Base-by-base conservation (phyloP, 1,140 invertebrate species). In the Aleiodes sp. region DNA sequence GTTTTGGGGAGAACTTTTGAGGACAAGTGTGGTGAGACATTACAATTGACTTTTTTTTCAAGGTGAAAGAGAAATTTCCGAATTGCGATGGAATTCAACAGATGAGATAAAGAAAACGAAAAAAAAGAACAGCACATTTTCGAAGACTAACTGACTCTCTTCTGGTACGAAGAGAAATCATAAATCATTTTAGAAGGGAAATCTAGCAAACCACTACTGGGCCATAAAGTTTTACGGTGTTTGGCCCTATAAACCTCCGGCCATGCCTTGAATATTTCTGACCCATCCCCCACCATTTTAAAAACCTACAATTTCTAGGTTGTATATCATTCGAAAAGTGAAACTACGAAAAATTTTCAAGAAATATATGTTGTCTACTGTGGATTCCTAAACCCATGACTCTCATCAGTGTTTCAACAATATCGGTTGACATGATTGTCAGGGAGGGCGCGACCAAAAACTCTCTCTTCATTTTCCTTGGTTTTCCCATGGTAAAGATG, bases 151-250 rank as follows among this genome's bases (percentile, higher is more conserved):
- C 46, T 52, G 46, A 52, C 46, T 59, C 46, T 66, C 19, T 57
- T 66, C 31, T 68, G 26, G 57, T 24, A 52, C 39, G 28, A 9
- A 62, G 62, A 46, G 66, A 63, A 46, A 64, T 46, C 68, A 61
- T 75, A 75, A 75, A 73, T 75, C 68, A 75, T 71, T 29, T 41
- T 66, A 39, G 46, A 73, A 72, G 67, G 73, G 65, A 75, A 75
- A 72, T 71, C 71, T 61, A 70, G 71, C 68, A 66, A 74, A 74
- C 71, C 71, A 73, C 73, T 73, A 73, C 71, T 68, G 73, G 61
- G 66, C 63, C 29, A 63, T 75, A 73, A 75, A 73, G 37, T 72
- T 70, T 73, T 73, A 75, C 59, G 73, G 71, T 75, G 68, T 72
- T 73, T 72, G 67, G 70, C 52, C 62, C 16, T 63, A 14, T 31